Conservation (phyloP, 2,888 invertebrate species). For the Parasteatoda lunata region DNA sequence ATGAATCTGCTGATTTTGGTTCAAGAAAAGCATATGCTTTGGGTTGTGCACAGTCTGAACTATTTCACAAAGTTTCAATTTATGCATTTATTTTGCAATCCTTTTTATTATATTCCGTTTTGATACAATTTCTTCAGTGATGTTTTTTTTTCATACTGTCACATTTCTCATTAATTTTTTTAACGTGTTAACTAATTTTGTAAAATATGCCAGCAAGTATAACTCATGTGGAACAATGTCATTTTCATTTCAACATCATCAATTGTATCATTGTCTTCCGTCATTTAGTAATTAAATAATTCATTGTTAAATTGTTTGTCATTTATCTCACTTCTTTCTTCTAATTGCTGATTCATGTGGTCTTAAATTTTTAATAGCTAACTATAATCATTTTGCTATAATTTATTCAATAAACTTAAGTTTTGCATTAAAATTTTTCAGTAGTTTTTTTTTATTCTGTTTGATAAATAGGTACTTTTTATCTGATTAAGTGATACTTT, state of each 20-base stretch:
- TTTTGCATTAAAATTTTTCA: too few species aligned
- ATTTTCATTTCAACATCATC: constrained; percentile 48
- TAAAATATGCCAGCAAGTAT: not conserved
- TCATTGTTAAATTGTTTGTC: too few species aligned
- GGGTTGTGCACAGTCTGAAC: constrained; percentile 16
- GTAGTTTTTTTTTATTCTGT: too few species aligned
- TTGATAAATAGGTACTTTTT: too few species aligned
- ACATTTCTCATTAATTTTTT: too few species aligned
- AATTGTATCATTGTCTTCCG: constrained; percentile 60
- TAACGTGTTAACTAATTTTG: not conserved
- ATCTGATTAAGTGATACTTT: too few species aligned
- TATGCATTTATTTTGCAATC: not conserved
- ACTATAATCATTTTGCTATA: too few species aligned
- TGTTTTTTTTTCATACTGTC: not conserved
- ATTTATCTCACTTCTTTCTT: too few species aligned
- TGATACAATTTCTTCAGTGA: not conserved
- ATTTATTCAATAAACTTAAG: too few species aligned
- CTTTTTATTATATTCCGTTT: not conserved
- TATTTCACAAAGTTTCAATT: not conserved
- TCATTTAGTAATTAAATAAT: constrained; percentile 50
- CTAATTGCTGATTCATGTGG: too few species aligned
- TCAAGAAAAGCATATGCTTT: constrained; percentile 29
- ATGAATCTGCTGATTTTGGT: constrained; percentile 49
- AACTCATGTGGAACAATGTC: not conserved
- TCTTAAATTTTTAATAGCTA: too few species aligned